Percentiles rank a stretch among this genome's conserved stretches.
These are phyloP conservation scores for Nerophis ophidion DNA, from an alignment of 2,113 vertebrate genomes.

Conservation along the genomic window DNA sequence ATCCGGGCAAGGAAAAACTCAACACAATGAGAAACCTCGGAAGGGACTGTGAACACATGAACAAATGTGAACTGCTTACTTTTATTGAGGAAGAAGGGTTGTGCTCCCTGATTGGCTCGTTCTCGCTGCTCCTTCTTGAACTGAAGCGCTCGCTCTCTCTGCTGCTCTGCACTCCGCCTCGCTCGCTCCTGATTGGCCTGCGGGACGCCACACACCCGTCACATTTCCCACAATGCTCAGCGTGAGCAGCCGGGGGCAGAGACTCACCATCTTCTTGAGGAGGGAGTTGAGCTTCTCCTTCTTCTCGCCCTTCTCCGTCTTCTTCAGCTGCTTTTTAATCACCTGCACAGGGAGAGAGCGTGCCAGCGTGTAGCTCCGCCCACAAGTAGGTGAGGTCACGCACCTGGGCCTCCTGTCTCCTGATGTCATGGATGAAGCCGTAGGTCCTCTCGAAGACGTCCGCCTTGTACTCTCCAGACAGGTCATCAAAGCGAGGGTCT, in stretches of 20 bases:
- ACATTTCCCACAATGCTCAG: background rate
- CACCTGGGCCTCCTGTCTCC: constrained; percentile 79
- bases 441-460: constrained; percentile 89
- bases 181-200: constrained; percentile 85
- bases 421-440: constrained; percentile 78
- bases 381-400: background rate
- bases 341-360: constrained; percentile 40
- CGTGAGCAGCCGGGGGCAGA: background rate
- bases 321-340: constrained; percentile 61
- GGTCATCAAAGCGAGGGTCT: constrained; percentile 92
- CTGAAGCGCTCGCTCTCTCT: constrained; percentile 72
- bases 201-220: background rate
- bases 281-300: constrained; percentile 63
- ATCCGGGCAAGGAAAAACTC: too few species aligned
- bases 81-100: constrained; percentile 87
- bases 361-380: background rate
- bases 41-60: background rate
- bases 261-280: constrained; percentile 69
- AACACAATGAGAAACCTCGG: too few species aligned
- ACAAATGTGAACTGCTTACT: constrained; percentile 66
- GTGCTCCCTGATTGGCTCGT: constrained; percentile 77
- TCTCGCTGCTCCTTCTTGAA: constrained; percentile 77
- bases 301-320: constrained; percentile 31
- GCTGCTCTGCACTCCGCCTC: constrained; percentile 62
- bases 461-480: constrained; percentile 91